These are phyloP conservation scores for Ibycter americanus DNA, from an alignment of 2,797 vertebrate genomes.

Conservation along the genomic window DNA sequence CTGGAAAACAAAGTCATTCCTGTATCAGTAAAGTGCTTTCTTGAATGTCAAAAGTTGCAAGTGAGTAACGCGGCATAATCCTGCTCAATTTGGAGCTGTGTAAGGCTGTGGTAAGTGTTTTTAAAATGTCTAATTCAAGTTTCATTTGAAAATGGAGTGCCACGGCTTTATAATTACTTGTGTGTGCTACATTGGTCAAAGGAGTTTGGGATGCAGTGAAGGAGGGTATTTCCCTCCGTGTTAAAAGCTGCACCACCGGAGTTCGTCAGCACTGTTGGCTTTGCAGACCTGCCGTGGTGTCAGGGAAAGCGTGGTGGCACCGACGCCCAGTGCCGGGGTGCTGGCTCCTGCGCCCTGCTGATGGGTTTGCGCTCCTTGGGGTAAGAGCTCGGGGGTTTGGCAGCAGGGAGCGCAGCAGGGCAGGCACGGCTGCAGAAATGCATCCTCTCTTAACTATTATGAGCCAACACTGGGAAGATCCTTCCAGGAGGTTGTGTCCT, in stretches of 20 bases:
- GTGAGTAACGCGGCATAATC: neutral
- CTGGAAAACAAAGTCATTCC: neutral
- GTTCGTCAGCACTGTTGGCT: neutral
- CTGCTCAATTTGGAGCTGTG: neutral
- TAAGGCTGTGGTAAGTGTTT: neutral
- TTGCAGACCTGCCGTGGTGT: rapidly evolving
- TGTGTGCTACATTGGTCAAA: neutral
- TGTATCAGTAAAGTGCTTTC: neutral
- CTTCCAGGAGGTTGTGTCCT: neutral
- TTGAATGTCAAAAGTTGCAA: neutral
- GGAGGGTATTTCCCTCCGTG: rapidly evolving
- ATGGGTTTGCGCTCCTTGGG: neutral
- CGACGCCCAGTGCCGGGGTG: neutral
- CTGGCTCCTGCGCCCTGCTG: rapidly evolving
- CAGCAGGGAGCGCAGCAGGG: neutral
- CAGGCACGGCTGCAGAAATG: neutral
- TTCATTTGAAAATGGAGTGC: neutral
- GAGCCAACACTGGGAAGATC: neutral
- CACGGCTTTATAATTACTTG: neutral
- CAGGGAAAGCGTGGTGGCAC: rapidly evolving
- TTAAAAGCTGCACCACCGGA: neutral
- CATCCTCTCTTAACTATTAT: neutral
- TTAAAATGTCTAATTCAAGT: neutral
- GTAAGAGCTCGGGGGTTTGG: neutral
- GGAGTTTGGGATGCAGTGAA: neutral